A percentile compares a stretch with the other conserved stretches of the same genome.
phyloP scores from a whole-genome alignment of 2,113 vertebrate genomes.

The Dermatemys mawii region DNA sequence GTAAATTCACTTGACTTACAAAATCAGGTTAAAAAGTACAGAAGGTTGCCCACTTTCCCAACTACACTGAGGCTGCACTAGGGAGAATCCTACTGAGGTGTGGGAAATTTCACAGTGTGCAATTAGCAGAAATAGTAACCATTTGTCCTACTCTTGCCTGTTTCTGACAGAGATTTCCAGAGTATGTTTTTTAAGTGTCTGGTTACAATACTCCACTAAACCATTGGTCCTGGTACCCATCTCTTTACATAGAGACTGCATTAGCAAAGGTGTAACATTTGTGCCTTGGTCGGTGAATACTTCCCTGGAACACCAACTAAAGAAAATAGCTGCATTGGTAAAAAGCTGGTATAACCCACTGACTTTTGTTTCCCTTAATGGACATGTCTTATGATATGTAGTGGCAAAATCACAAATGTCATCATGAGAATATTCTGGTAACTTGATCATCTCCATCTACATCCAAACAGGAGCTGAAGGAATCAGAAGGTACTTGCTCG shows the following conservation, averaged over 20 bases:
- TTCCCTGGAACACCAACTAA: neutral
- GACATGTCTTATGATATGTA: neutral
- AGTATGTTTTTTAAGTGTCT: neutral
- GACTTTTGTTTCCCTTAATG: neutral
- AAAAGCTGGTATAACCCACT: neutral
- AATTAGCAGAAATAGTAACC: neutral
- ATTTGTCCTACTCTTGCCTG: neutral
- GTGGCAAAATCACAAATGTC: fast-evolving
- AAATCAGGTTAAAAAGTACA: neutral
- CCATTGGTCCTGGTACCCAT: neutral
- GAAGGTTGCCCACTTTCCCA: neutral
- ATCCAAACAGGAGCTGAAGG: neutral
- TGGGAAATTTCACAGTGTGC: neutral
- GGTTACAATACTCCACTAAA: neutral
- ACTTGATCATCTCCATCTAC: neutral
- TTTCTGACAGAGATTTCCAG: neutral
- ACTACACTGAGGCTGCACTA: neutral
- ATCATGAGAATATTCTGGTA: fast-evolving
- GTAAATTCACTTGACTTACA: neutral
- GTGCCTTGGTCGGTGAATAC: neutral
- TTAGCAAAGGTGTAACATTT: neutral
- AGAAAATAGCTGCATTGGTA: neutral
- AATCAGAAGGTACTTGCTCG: neutral
- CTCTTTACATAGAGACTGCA: neutral
- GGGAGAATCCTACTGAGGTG: neutral